Evolutionary conservation across 2,797 vertebrate species (phyloP).

Genomic region (Cercopithecus hamlyni): DNA sequence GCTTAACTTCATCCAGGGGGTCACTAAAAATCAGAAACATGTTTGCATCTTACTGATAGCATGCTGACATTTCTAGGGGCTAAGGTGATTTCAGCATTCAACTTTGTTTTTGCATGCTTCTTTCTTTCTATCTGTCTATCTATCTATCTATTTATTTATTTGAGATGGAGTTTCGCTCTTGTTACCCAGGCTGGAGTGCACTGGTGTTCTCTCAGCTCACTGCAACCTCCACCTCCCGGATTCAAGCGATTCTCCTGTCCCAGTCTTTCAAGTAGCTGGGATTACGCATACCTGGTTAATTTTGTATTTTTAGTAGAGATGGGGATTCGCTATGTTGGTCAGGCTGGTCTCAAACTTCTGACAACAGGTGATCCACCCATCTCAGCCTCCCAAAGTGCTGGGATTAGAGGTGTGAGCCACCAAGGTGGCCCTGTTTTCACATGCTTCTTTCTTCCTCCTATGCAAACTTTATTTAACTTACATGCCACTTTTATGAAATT

Average conservation of each 20-base stretch:
- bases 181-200: not conserved
- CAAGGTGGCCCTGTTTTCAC: not conserved
- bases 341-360: not conserved
- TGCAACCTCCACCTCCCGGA: not conserved
- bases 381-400: not conserved
- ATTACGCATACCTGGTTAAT: accelerated
- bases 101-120: not conserved
- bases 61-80: not conserved
- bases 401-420: not conserved
- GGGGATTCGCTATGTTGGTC: not conserved
- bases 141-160: not conserved
- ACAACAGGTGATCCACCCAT: not conserved
- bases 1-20: not conserved
- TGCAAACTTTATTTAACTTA: not conserved
- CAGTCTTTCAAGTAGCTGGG: not conserved
- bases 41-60: not conserved
- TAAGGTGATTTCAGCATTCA: not conserved
- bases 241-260: not conserved
- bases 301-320: not conserved
- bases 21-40: not conserved
- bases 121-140: not conserved
- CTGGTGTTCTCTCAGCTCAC: not conserved
- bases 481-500: not conserved
- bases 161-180: not conserved
- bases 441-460: not conserved